Evolutionary conservation across 2,888 invertebrate genomes (phyloP), one percentile per base, ranked within the genome.

Genomic region (Scaptomyza cyrtandrae): DNA sequence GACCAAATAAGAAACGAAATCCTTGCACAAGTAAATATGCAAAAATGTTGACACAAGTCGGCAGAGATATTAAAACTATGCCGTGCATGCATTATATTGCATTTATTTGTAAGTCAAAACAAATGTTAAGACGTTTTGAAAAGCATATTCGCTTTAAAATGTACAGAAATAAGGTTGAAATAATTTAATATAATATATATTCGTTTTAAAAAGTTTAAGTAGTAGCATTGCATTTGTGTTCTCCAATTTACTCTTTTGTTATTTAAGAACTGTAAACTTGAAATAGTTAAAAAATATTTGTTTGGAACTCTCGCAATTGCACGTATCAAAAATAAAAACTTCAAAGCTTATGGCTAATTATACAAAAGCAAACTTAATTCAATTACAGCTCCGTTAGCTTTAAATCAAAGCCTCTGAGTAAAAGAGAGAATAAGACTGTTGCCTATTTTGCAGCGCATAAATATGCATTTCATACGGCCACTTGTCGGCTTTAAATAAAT

Each of bases 401-500:
- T 33, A 14, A 9, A 37, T 9, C 35, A 31, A 19, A 72, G 41
- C 13, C n/a, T 9, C 35, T 46, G 11, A n/a, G 19, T 50, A 7
- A 13, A 43, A 31, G 45, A 33, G 24, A 41, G 37, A 54, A 46
- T 39, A 65, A 45, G 60, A 64, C 29, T 19, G 46, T 58, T 61
- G 60, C 53, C 60, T 52, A 61, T 78, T 55, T 73, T 57, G 35
- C 13, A 29, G 60, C 33, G 49, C 76, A 75, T 70, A 73, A 78
- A 85, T 85, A 81, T 86, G 83, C 57, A 80, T 56, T 72, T 67
- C 63, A 45, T 57, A 44, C 9, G 41, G 77, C 44, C 62, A 71
- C 44, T 80, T 61, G 62, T 53, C 59, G 68, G 68, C 76, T 82
- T 86, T 85, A 80, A 80, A 86, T 80, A 72, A 76, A 72, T 61